Base-by-base conservation (phyloP, 2,113 vertebrate species). In the Apaloderma vittatum region DNA sequence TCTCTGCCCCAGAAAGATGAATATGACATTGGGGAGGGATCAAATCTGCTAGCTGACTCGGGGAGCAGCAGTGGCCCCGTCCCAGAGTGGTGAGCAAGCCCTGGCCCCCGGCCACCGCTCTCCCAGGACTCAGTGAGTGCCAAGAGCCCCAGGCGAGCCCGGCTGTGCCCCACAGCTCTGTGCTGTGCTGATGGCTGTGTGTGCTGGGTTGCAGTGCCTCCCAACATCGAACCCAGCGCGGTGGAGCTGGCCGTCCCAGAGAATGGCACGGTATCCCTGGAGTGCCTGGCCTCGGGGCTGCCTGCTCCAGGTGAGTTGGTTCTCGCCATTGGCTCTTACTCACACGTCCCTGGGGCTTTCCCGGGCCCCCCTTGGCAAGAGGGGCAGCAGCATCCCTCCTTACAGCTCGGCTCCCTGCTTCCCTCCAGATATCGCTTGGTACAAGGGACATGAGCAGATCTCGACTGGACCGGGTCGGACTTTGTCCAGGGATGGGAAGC, bases 231-330 rank as follows among this genome's bases (percentile, higher is more conserved):
- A 6, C 98, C 98, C 5, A 97, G 96, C 1, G 27, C 4, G 0
- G 66, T 91, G 85, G 98, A 98, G 51, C 76, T 97, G 90, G 73
- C 83, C 0, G 19, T 97, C 74, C 83, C 93, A 8, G 98, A 98
- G 84, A 98, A 98, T 2, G 3, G 90, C 75, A 93, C 97, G 0
- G 96, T 52, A 6, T 75, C 96, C 76, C 89, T 98, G 91, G 97
- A 98, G 59, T 98, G 98, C 43, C 89, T 98, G 94, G 98, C 97
- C 36, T 98, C 98, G 0, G 98, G 98, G 3, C 94, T 98, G 65
- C 98, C 98, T 3, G 18, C 93, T 74, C 98, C 98, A 0, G 48
- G 98, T 98, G 93, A 96, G 97, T 15, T 15, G 0, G 0, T 59
- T 29, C 29, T 18, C 22, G 11, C 21, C 23, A 11, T 20, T 8